Evolutionary conservation across 2,888 invertebrate species (phyloP).

Genomic region (Drosophila ezoana): DNA sequence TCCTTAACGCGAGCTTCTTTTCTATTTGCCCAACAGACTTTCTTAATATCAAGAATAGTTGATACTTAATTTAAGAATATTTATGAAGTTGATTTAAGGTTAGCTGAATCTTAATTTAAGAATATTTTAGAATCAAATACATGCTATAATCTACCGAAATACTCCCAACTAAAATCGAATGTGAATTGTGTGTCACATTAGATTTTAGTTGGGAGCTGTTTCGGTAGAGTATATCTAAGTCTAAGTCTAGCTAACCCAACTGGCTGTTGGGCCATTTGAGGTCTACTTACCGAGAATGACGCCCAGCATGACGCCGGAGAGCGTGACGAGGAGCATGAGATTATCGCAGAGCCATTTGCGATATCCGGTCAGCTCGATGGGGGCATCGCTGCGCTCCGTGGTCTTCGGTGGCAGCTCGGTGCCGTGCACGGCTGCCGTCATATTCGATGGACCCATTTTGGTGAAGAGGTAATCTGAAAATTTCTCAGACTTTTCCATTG

Average conservation of each 20-base stretch:
- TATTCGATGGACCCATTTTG: constrained; percentile 90
- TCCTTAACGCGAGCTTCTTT: no score
- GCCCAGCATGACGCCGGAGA: constrained; percentile 92
- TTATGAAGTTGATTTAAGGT: no score
- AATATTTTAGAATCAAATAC: no score
- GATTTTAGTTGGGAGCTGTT: no score
- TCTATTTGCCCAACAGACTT: no score
- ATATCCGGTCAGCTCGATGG: constrained; percentile 88
- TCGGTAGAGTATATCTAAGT: no score
- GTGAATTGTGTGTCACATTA: no score
- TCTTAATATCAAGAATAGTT: not conserved
- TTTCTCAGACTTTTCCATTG: constrained; percentile 88
- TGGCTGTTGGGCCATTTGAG: not conserved
- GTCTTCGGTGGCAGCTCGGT: constrained; percentile 86
- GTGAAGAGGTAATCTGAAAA: constrained; percentile 93
- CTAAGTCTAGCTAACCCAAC: no score
- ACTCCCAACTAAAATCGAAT: no score
- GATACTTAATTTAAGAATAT: not conserved
- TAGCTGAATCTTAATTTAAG: no score
- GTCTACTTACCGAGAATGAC: constrained; percentile 88
- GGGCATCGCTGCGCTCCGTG: constrained; percentile 87
- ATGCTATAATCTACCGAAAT: no score
- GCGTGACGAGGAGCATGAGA: constrained; percentile 91
- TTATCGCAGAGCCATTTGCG: constrained; percentile 91
- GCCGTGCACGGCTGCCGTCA: constrained; percentile 84